phyloP scores from a whole-genome alignment of 2,797 vertebrate genomes.

The Heterohyrax brucei region DNA sequence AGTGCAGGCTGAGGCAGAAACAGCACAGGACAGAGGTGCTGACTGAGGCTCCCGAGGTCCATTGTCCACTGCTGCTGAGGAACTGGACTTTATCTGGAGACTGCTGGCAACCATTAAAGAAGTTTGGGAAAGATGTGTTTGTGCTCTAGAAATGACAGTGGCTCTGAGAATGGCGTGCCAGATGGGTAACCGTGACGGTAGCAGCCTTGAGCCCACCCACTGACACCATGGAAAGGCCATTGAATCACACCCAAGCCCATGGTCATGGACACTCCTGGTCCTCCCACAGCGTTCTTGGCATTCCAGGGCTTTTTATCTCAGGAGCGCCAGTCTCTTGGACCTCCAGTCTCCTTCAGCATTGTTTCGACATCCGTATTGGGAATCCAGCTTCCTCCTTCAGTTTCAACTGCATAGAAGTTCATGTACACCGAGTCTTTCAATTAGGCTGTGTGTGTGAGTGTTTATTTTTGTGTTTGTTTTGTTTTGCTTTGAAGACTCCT shows the following conservation, averaged over 20 bases:
- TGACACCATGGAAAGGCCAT: neutral
- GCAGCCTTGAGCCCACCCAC: neutral
- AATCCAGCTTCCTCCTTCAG: neutral
- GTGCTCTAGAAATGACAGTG: neutral
- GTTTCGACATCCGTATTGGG: neutral
- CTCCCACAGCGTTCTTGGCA: neutral
- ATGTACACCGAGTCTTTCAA: neutral
- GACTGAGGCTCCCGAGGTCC: accelerated
- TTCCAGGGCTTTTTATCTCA: neutral
- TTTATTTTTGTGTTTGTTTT: neutral
- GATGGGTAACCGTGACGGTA: neutral
- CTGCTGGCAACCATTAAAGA: neutral
- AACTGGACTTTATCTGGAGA: neutral
- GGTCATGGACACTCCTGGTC: neutral
- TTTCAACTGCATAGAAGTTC: neutral
- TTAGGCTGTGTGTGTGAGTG: neutral
- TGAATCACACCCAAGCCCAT: neutral
- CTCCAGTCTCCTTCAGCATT: neutral
- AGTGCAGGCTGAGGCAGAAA: neutral
- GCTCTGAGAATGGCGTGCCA: neutral
- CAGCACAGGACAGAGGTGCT: neutral
- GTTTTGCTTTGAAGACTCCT: neutral
- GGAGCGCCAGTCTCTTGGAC: neutral
- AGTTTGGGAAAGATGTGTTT: neutral
- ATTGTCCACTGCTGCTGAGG: neutral